Percentiles rank a stretch among this genome's conserved stretches.
Evolutionary conservation across 2,797 vertebrate genomes (phyloP).

Genomic region (Mastacembelus armatus): DNA sequence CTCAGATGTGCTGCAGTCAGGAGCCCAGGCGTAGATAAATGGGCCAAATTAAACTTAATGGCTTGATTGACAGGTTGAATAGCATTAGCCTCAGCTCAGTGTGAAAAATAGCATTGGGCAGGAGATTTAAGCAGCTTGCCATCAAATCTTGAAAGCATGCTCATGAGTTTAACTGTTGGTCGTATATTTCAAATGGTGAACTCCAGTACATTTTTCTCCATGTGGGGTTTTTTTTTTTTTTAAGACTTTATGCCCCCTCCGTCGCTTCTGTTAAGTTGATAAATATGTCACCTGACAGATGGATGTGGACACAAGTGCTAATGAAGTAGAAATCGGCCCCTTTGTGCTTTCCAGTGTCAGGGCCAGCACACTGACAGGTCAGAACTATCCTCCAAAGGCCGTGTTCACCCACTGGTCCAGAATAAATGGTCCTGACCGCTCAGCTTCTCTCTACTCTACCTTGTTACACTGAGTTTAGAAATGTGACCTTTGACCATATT

Average conservation of each 20-base stretch:
- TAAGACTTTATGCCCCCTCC: too few species aligned
- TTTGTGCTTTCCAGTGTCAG: slow-evolving; percentile 63
- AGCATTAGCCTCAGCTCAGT: slow-evolving; percentile 62
- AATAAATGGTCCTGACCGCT: slow-evolving; percentile 64
- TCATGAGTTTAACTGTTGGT: slow-evolving; percentile 62
- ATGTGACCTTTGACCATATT: slow-evolving; percentile 41
- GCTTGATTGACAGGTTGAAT: slow-evolving; percentile 76
- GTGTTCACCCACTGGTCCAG: slow-evolving; percentile 38
- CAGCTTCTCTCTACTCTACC: slow-evolving; percentile 45
- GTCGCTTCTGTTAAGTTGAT: slow-evolving; percentile 47
- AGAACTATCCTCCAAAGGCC: slow-evolving; percentile 70
- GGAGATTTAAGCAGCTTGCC: slow-evolving; percentile 51
- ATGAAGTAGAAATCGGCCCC: slow-evolving; percentile 73
- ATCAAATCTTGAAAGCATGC: slow-evolving; percentile 44
- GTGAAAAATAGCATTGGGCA: slow-evolving; percentile 57
- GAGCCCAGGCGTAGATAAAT: slow-evolving; percentile 71
- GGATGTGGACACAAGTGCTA: slow-evolving; percentile 73
- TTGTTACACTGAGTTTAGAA: slow-evolving; percentile 56
- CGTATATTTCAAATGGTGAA: slow-evolving; percentile 45
- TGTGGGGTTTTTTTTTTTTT: neutral
- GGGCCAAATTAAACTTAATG: slow-evolving; percentile 79
- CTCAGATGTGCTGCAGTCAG: slow-evolving; percentile 60
- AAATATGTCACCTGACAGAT: slow-evolving; percentile 74
- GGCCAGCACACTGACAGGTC: slow-evolving; percentile 61
- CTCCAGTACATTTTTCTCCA: slow-evolving; percentile 9